Conservation (phyloP, 2,888 invertebrate genomes). For the Lepidochrysops patricia region DNA sequence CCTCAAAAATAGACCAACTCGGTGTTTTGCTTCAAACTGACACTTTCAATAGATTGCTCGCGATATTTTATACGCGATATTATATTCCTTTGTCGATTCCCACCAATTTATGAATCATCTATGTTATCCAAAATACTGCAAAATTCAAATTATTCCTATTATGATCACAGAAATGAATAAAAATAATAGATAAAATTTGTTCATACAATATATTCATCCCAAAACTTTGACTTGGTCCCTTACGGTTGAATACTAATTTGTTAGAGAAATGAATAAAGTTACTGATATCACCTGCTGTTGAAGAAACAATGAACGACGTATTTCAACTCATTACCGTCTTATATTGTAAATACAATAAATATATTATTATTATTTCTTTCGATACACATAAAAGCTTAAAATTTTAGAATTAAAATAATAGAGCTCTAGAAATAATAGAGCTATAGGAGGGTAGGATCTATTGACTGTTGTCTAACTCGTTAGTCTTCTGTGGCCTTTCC, state of each 20-base stretch:
- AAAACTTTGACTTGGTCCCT: not conserved
- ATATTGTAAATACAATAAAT: too few species aligned
- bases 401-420: too few species aligned
- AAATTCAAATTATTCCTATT: too few species aligned
- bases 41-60: not conserved
- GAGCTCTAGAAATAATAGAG: too few species aligned
- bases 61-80: not conserved
- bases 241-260: not conserved
- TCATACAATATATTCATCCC: not conserved
- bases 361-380: too few species aligned
- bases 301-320: not conserved
- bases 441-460: too few species aligned
- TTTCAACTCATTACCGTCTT: not conserved
- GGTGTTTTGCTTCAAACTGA: not conserved
- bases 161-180: too few species aligned
- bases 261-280: not conserved
- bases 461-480: too few species aligned
- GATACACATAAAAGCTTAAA: too few species aligned
- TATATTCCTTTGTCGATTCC: not conserved
- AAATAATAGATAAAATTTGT: not conserved
- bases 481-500: too few species aligned
- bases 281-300: not conserved
- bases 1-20: not conserved
- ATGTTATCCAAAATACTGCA: too few species aligned
- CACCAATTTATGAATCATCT: not conserved